These are phyloP conservation scores for Drosophila aff. DNA, from an alignment of 1,140 invertebrate genomes.

Conservation along the genomic window DNA sequence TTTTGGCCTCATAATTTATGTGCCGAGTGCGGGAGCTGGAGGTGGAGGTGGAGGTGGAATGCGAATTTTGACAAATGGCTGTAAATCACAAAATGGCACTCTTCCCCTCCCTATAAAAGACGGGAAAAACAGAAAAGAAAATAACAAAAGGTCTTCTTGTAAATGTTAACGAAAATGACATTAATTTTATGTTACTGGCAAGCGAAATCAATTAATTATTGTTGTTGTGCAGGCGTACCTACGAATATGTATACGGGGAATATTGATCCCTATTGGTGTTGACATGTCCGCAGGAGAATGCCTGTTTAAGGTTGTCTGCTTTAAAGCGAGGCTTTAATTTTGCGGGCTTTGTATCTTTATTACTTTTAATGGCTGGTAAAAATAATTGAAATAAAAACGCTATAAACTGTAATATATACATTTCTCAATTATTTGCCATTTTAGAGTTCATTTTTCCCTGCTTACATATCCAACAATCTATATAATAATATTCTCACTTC, in stretches of 20 bases:
- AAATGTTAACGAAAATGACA: constrained; percentile 62
- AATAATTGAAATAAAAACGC: neutral
- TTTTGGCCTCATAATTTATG: constrained; percentile 74
- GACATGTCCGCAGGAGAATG: constrained; percentile 43
- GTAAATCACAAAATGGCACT: constrained; percentile 55
- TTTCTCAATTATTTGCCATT: neutral
- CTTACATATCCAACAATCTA: constrained; percentile 19
- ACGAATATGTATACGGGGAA: constrained; percentile 12
- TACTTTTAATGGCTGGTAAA: neutral
- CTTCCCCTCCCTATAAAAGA: neutral
- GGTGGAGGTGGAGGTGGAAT: constrained; percentile 5
- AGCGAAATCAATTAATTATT: constrained; percentile 66
- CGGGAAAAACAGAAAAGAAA: constrained; percentile 6
- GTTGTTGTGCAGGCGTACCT: constrained; percentile 3
- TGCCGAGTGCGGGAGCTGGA: constrained; percentile 7
- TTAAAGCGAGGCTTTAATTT: constrained; percentile 9
- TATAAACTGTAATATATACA: neutral
- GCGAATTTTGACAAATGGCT: constrained; percentile 74
- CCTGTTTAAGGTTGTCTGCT: constrained; percentile 2
- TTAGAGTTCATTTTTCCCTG: neutral
- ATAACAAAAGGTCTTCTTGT: constrained; percentile 34
- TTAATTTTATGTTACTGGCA: constrained; percentile 66
- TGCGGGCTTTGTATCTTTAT: neutral
- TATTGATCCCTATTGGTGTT: constrained; percentile 61
- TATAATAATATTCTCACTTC: constrained; percentile 12